These are phyloP conservation scores for Betta splendens DNA, from an alignment of 2,797 vertebrate species.

Conservation along the genomic window DNA sequence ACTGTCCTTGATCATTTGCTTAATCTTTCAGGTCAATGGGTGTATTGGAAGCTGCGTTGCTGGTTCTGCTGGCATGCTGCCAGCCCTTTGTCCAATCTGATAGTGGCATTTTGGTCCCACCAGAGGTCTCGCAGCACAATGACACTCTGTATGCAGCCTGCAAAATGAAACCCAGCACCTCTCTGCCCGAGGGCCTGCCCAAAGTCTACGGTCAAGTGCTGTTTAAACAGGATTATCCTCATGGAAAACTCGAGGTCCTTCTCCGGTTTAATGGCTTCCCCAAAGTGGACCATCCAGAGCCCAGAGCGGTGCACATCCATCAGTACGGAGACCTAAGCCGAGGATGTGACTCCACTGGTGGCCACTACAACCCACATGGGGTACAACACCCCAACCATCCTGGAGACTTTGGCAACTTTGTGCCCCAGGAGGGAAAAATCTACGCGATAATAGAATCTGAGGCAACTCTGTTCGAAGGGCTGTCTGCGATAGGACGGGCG, in stretches of 20 bases:
- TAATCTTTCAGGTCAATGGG: conserved; percentile 54
- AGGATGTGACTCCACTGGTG: conserved; percentile 87
- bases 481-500: conserved; percentile 85
- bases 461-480: conserved; percentile 81
- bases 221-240: conserved; percentile 82
- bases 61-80: conserved; percentile 55
- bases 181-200: conserved; percentile 73
- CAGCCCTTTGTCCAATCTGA: conserved; percentile 38
- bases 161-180: conserved; percentile 83
- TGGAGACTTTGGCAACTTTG: conserved; percentile 95
- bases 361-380: conserved; percentile 88
- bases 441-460: conserved; percentile 51
- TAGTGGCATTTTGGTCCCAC: conserved; percentile 35
- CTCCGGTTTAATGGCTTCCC: conserved; percentile 86
- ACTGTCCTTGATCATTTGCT: neutral
- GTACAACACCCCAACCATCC: conserved; percentile 88
- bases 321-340: conserved; percentile 87
- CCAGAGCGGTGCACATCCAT: conserved; percentile 91
- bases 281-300: conserved; percentile 10
- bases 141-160: conserved; percentile 80
- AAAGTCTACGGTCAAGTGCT: conserved; percentile 84
- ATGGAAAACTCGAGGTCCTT: conserved; percentile 78
- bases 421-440: conserved; percentile 82
- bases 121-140: conserved; percentile 75
- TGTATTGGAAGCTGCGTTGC: conserved; percentile 27